phyloP scores from a whole-genome alignment of 1,140 invertebrate species.

The Cydia splendana region DNA sequence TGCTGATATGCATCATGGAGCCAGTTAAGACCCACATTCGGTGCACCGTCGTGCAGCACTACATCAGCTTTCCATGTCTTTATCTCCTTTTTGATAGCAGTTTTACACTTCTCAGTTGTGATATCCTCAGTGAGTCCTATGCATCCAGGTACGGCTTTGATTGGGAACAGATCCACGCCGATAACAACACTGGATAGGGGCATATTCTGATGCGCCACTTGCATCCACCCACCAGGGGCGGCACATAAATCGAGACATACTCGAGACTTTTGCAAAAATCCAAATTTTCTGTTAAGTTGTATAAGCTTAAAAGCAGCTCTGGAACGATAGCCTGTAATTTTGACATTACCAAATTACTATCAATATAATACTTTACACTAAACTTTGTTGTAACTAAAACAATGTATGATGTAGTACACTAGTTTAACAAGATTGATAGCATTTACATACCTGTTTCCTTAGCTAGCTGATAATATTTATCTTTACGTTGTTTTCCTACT shows the following conservation, averaged over 20 bases:
- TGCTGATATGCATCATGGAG: constrained; percentile 98
- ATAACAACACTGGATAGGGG: constrained; percentile 97
- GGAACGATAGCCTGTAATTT: constrained; percentile 92
- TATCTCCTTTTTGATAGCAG: constrained; percentile 90
- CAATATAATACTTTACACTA: not conserved
- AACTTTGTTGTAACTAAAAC: too few relatives aligned
- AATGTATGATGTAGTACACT: not conserved
- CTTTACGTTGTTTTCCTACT: constrained; percentile 98
- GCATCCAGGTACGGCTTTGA: constrained; percentile 95
- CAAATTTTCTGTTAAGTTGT: constrained; percentile 98
- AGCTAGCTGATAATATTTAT: constrained; percentile 99
- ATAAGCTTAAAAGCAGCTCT: constrained; percentile 99
- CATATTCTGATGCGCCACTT: constrained; percentile 99
- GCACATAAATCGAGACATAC: constrained; percentile 99
- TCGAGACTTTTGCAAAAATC: constrained; percentile 97
- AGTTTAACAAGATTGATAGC: not conserved
- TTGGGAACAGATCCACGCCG: constrained; percentile 97
- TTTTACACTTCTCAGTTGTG: constrained; percentile 94
- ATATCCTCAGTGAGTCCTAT: constrained; percentile 96
- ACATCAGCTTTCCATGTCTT: constrained; percentile 98
- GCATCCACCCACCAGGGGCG: constrained; percentile 99
- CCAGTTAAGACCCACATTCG: constrained; percentile 99
- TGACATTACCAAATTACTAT: constrained; percentile 13
- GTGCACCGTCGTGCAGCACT: constrained; percentile 98
- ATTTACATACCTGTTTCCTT: constrained; percentile 95